Base-by-base conservation (phyloP, 2,888 invertebrate species). In the Elaeidobius kamerunicus region DNA sequence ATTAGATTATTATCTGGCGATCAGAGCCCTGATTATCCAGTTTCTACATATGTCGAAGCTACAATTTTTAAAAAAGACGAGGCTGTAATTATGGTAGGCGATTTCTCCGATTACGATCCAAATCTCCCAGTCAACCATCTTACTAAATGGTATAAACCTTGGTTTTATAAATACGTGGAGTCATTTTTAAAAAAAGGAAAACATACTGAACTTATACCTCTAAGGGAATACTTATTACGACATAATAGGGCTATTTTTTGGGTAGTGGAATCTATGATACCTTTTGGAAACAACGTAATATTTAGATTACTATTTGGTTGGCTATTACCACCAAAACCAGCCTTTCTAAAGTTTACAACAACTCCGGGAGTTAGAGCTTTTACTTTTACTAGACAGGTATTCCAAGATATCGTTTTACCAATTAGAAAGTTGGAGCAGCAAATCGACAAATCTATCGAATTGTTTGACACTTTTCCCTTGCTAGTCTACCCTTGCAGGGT, bases 221-320 rank as follows among this genome's bases (percentile, higher is more conserved):
- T 85, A 15, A 69, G 78, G 54, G 82, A 84, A 56, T 85, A 85
- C 63, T 68, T 85, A 12, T 65, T 85, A 1, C 71, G 85, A 17
- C 84, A 85, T 65, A 82, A 84, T 63, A 72, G 84, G 60, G 78
- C 84, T 1, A 85, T 85, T 46, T 85, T 85, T 67, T 85, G 85
- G 85, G 85, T 85, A 0, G 80, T 85, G 0, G 84, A 85, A 70
- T 80, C 81, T 15, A 84, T 85, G 85, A 74, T 85, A 39, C 81
- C 84, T 0, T 83, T 84, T 60, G 85, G 85, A n/a, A 85, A 85
- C 61, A 69, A 84, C 62, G 76, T 77, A 0, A 11, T 83, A 3
- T 85, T 85, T 65, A 74, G 84, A 52, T 65, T 75, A 2, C 60
- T 83, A 0, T 80, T 85, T 61, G 85, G 85, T 0, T 85, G 84